Evolutionary conservation across 2,797 vertebrate species (phyloP).

Genomic region (Rousettus madagascariensis): DNA sequence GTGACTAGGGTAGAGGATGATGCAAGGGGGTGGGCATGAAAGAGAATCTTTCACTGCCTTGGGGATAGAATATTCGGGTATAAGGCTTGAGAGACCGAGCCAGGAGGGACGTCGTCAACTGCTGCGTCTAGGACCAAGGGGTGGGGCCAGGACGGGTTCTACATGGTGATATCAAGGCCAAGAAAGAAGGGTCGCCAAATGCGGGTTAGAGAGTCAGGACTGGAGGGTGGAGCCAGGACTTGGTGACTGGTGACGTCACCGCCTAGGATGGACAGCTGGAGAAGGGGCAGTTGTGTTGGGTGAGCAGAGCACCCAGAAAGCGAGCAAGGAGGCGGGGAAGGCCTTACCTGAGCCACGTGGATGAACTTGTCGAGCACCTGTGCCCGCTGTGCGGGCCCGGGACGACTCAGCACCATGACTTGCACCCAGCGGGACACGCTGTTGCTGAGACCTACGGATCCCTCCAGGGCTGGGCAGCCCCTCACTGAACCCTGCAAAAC

Average conservation of each 20-base stretch:
- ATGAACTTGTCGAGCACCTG: conserved; percentile 96
- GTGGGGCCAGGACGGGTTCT: not conserved
- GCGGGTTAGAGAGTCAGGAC: not conserved
- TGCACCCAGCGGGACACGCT: conserved; percentile 96
- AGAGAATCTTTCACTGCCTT: not conserved
- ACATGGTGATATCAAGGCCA: not conserved
- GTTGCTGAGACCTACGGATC: conserved; percentile 93
- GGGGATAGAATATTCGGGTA: not conserved
- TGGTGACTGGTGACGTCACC: not conserved
- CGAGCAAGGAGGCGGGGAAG: accelerated
- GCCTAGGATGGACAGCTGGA: accelerated
- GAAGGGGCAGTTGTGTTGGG: no score
- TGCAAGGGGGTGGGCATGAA: not conserved
- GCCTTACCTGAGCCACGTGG: conserved; percentile 91
- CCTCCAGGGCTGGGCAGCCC: conserved; percentile 91
- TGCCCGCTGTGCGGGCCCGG: conserved; percentile 91
- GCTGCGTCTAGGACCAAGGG: not conserved
- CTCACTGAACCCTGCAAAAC: conserved; percentile 90
- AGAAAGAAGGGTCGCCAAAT: not conserved
- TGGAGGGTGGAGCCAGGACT: not conserved
- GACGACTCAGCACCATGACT: conserved; percentile 95
- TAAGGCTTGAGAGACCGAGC: not conserved
- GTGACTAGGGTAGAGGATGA: not conserved
- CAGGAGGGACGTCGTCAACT: not conserved
- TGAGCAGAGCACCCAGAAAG: not conserved